Base-by-base conservation (phyloP, 2,888 invertebrate species). In the Drosophila peninsularis region DNA sequence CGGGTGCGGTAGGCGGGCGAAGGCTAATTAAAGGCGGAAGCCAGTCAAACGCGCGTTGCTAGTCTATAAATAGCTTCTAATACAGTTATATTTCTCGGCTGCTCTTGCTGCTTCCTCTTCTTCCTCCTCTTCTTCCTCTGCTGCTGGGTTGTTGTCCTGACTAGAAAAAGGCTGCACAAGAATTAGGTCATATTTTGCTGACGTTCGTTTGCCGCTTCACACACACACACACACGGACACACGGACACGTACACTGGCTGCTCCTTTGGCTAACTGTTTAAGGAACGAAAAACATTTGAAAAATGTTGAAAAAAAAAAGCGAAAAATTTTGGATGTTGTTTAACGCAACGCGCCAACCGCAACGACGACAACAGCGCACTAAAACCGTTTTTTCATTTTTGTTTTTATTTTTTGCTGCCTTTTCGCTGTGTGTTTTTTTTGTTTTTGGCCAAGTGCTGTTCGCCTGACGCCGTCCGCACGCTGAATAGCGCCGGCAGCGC, bases 311-410 rank as follows among this genome's bases (percentile, higher is more conserved):
- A 50, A 41, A 14, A 45, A 49, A 27, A 24, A 45, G 21, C 62
- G 50, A 6, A 30, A 65, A 37, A 10, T 36, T 24, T 14, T 34
- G 14, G 7, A 42, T 36, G 37, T 54, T 63, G 34, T 67, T 55
- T 44, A 55, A 54, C 72, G 44, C 78, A 62, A 81, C 74, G 84
- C 82, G 86, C 83, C 83, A 72, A 83, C 55, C 74, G 71, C 79
- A 83, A 65, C 82, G 86, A 79, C 82, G 30, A 47, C 45, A 81
- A 81, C 67, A 75, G 79, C 83, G 82, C 86, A 82, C 82, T 82
- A 67, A 82, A 75, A 71, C 62, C 62, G 52, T 36, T 52, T 52
- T 50, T 34, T 50, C 49, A 47, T 30, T 47, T 47, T 47, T 47
- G 45, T 47, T 47, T 47, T 47, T 47, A 30, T 30, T 47, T 47